Base-by-base conservation (phyloP, 2,113 vertebrate genomes). In the Echinops telfairi region DNA sequence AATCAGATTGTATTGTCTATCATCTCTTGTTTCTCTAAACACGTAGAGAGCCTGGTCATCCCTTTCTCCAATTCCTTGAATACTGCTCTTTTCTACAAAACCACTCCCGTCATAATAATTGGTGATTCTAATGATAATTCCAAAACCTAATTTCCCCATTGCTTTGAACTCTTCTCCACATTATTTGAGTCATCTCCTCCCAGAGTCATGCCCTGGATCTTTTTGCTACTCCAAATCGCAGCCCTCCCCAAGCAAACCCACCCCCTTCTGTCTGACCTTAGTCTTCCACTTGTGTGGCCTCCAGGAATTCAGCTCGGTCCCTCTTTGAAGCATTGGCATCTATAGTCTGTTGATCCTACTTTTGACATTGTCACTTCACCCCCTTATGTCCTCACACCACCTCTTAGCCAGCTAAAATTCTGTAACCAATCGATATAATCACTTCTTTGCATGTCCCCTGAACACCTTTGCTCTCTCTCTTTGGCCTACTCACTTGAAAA, bases 401-500 rank as follows among this genome's bases (percentile, higher is more conserved):
- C 22, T 22, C 60, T 75, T 84, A 58, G 25, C 9, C 33, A 36
- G 6, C 53, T 77, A 22, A 57, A 75, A 82, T 22, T 84, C 23
- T 81, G 19, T 23, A 47, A 53, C 27, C 71, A 31, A 33, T 66
- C 8, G 19, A 70, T 47, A 20, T 1, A 17, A 29, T n/a, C 47
- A 2, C 36, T 64, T 80, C 85, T 83, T n/a, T 27, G 31, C 22
- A 23, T 7, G 15, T 15, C 43, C 16, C 40, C 66, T 81, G n/a
- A 12, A 47, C 36, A 58, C 29, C 22, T 86, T 33, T 64, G 15
- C 23, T 80, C 29, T 17, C 25, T 82, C 70, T 47, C 66, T 9
- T 27, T 70, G 68, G 29, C 9, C 38, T 23, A 47, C 87, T 95
- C 93, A 36, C 47, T 89, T 87, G 40, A 80, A 95, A 94, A 95